Evolutionary conservation across 2,113 vertebrate species (phyloP), one percentile per base, ranked within the genome.

Genomic region (Hippocampus mohnikei): DNA sequence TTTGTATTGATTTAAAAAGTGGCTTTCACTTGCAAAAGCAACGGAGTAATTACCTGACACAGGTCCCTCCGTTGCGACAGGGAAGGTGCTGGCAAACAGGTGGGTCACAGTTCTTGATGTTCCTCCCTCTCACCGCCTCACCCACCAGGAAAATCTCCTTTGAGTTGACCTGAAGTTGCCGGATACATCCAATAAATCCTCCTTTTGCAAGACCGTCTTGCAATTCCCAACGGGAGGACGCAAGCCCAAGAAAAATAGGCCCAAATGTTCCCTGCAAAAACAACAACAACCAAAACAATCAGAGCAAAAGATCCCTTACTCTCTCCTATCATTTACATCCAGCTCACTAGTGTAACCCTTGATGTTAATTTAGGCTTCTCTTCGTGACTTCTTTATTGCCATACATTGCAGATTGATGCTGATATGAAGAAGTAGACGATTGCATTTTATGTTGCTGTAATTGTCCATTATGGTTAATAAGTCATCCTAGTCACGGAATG

Each of bases 31-130:
- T 66, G 8, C 12, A 66, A 66, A 50, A 27, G 15, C 13, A 9
- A 50, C 33, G 25, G 8, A 40, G 5, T 65, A 73, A 67, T 15
- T 33, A 96, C 95, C 94, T 94, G 76, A 88, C 79, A 77, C 94
- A 96, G 41, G 90, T 94, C 70, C 92, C 93, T 63, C 95, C 93
- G n/a, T 95, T 95, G 52, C 8, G 89, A 71, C 94, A 96, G 8
- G 89, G 93, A 64, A 85, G 84, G 76, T 88, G 90, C 67, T 92
- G 90, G 85, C 93, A 95, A 73, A 91, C 75, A 0, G 90, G 86
- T 8, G 91, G 79, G 20, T 92, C 88, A 74, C 94, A 96, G 85
- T 93, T 95, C 46, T 93, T 86, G 85, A 94, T 82, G 75, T 96
- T 96, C 76, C 73, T 92, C 65, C 94, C 94, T 70, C 27, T 81